These are phyloP conservation scores for Spondyliosoma cantharus DNA, from an alignment of 2,797 vertebrate species.

Conservation along the genomic window DNA sequence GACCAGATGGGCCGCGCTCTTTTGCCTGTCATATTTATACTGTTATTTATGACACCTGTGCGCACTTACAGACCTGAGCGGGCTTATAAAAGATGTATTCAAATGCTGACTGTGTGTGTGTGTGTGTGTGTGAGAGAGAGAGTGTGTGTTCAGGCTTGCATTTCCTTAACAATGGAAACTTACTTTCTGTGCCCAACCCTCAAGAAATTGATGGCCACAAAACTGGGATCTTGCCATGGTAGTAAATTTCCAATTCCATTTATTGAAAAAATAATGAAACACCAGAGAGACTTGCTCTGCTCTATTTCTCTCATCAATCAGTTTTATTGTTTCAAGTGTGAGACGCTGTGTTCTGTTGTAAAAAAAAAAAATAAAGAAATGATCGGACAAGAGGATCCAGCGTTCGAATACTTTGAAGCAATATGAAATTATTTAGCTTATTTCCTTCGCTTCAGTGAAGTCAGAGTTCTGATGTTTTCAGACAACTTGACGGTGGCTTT, in stretches of 20 bases:
- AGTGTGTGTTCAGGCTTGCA: conserved; percentile 59
- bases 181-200: conserved; percentile 74
- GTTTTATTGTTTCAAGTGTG: conserved; percentile 54
- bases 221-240: conserved; percentile 69
- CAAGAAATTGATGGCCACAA: conserved; percentile 78
- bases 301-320: conserved; percentile 59
- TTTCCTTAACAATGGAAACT: conserved; percentile 82
- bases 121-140: conserved; percentile 7
- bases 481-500: background rate
- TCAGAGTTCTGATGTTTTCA: background rate
- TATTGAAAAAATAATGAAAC: conserved; percentile 74
- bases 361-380: too few relatives aligned
- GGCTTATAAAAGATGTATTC: conserved; percentile 61
- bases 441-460: conserved; percentile 2
- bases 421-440: background rate
- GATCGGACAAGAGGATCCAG: conserved; percentile 16
- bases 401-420: background rate
- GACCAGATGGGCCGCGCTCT: conserved; percentile 70
- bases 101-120: conserved; percentile 48
- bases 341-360: conserved; percentile 27
- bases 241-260: conserved; percentile 78
- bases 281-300: conserved; percentile 58
- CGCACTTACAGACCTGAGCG: conserved; percentile 49
- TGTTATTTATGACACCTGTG: conserved; percentile 73
- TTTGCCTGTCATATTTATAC: conserved; percentile 71